phyloP scores from a whole-genome alignment of 1,140 invertebrate species.

The Drosophila setifemur region DNA sequence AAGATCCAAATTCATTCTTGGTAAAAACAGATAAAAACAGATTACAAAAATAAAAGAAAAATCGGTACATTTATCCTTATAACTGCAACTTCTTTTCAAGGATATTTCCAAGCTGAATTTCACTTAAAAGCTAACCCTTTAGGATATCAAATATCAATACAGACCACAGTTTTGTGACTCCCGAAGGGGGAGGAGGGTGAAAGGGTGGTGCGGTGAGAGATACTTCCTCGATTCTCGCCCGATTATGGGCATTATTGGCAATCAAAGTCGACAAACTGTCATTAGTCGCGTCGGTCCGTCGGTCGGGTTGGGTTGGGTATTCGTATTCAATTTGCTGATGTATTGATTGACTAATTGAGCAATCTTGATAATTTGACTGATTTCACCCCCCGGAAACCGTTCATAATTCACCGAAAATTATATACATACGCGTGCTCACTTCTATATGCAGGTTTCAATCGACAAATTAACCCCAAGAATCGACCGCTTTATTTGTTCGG shows the following conservation, averaged over 20 bases:
- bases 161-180: not conserved
- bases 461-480: slow-evolving; percentile 71
- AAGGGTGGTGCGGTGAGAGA: not conserved
- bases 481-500: slow-evolving; percentile 63
- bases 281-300: slow-evolving; percentile 40
- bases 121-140: not conserved
- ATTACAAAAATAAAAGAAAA: no score
- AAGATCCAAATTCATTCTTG: no score
- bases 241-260: slow-evolving; percentile 26
- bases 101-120: no score
- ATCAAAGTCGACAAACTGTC: slow-evolving; percentile 47
- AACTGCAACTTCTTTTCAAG: no score
- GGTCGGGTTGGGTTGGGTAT: no score
- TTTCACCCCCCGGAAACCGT: not conserved
- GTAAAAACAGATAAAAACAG: no score
- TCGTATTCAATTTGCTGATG: slow-evolving; percentile 46
- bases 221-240: not conserved
- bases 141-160: not conserved
- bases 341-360: slow-evolving; percentile 59
- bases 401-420: slow-evolving; percentile 22
- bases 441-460: slow-evolving; percentile 34
- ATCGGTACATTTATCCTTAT: no score
- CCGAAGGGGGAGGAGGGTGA: not conserved
- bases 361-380: slow-evolving; percentile 47
- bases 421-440: slow-evolving; percentile 8